Base-by-base conservation (phyloP, 92 coral and sea anemone genomes). In the Desmophyllum pertusum region DNA sequence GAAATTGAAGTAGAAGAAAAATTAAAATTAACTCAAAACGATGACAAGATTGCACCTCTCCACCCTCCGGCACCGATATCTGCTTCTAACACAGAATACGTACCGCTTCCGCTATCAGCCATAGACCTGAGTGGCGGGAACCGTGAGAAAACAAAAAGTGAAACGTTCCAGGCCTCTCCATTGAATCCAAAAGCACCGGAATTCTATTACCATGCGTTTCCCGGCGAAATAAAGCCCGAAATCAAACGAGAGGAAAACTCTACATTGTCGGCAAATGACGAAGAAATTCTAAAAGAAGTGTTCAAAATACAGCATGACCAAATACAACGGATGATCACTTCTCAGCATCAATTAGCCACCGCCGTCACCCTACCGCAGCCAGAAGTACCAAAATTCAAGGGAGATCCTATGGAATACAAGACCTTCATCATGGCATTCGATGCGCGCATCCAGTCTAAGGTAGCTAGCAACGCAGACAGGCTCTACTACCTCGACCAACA, bases 401-500 rank as follows among this genome's bases (percentile, higher is more conserved):
- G 93, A 0, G 88, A 85, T 62, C 88, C 88, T 6, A 53, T 86
- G 43, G 93, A 86, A 19, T 92, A 69, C 80, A 83, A 81, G 52
- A 46, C 90, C 5, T 92, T 89, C 21, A 43, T 83, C 10, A 89
- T 80, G 95, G 90, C 95, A 7, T 92, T 92, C 59, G 89, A 89
- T 71, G 46, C 89, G 19, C 85, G 91, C 36, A 86, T 89, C 25
- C 77, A 63, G 48, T 48, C 88, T 27, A 83, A 64, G 63, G 82
- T 77, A 5, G 9, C 73, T 25, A 83, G 30, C 51, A 86, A 59
- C 42, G 85, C 95, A 0, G 91, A 92, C 63, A 65, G 51, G 23
- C 77, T 89, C 27, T 92, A 92, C 63, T 91, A 88, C 57, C 85
- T 89, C 29, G 73, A 92, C 59, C 95, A 92, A 72, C 91, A 89